These are phyloP conservation scores for Magallana angulata DNA, from an alignment of 1,140 invertebrate species.

Conservation along the genomic window DNA sequence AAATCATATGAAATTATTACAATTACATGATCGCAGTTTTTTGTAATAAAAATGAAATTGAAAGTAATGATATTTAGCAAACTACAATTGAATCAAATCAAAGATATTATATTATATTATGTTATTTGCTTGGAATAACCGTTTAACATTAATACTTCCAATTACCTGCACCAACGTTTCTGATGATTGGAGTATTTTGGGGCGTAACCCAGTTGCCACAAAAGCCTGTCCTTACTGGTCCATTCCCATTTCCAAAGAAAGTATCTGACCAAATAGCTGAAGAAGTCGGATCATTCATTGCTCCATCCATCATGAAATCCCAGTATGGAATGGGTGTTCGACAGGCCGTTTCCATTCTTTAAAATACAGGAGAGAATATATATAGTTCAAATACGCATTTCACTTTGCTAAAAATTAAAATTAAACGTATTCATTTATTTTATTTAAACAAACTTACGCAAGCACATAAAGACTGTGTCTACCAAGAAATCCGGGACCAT, in stretches of 20 bases:
- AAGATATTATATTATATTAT: too few species aligned
- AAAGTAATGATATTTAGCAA: too few species aligned
- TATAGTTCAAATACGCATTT: too few species aligned
- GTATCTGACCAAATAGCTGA: constrained; percentile 74
- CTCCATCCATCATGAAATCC: constrained; percentile 75
- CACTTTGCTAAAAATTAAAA: too few species aligned
- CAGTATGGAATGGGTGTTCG: constrained; percentile 77
- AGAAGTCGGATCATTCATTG: constrained; percentile 69
- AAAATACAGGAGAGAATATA: background rate
- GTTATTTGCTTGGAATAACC: too few species aligned
- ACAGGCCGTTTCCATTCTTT: constrained; percentile 65
- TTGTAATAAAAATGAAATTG: too few species aligned
- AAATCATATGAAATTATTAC: too few species aligned
- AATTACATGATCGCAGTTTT: too few species aligned
- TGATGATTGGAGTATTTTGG: constrained; percentile 50
- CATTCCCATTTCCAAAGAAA: constrained; percentile 77
- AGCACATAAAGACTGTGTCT: constrained; percentile 53
- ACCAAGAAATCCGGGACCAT: constrained; percentile 50
- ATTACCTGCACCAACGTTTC: constrained; percentile 48
- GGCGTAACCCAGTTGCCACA: constrained; percentile 67
- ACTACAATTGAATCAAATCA: too few species aligned
- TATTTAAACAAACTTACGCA: constrained; percentile 42
- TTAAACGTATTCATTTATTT: too few species aligned
- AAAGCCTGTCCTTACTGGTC: constrained; percentile 76
- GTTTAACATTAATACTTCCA: too few species aligned